Base-by-base conservation (phyloP, 2,113 vertebrate species). In the Pachyramphus minor region DNA sequence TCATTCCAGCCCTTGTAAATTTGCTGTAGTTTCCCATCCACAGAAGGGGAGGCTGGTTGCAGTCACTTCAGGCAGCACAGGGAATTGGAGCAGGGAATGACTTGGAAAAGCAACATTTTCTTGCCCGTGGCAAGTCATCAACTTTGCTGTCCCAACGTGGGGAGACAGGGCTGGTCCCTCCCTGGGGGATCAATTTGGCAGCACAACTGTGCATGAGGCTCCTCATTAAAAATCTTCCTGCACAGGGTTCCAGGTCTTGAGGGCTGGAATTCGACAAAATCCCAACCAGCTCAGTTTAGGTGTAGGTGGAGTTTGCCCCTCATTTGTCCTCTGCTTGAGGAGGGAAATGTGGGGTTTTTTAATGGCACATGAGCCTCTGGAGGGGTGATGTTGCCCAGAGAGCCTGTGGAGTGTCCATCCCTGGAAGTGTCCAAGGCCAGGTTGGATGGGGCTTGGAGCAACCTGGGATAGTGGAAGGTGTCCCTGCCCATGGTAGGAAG, bases 241-340 rank as follows among this genome's bases (percentile, higher is more conserved):
- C 31, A 12, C 31, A 73, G 60, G 18, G 16, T n/a, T 41, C 14
- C 0, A 0, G 11, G 30, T 28, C 35, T 56, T 0, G 0, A 17
- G 30, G 25, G 4, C 6, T 28, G 60, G 33, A 39, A 24, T 20
- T 14, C 5, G 5, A 7, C 1, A 5, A 21, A 25, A 44, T 45
- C 47, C 52, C 31, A 31, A 55, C 10, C 56, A 37, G 20, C 60
- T 82, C 41, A 13, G n/a, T 8, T 59, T 41, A 20, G 15, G 9
- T 12, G 6, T 0, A 7, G 8, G 0, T 35, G 45, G 37, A 28
- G 23, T 28, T 82, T 30, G 21, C 49, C 7, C 62, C 18, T 73
- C 1, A 0, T 37, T 59, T 59, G 55, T 55, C 37, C 33, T 89
- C 39, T 55, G 59, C 55, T 42, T 14, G 13, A 30, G 31, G 16